Evolutionary conservation across 2,113 vertebrate species (phyloP).

Genomic region (Seriola dumerili): DNA sequence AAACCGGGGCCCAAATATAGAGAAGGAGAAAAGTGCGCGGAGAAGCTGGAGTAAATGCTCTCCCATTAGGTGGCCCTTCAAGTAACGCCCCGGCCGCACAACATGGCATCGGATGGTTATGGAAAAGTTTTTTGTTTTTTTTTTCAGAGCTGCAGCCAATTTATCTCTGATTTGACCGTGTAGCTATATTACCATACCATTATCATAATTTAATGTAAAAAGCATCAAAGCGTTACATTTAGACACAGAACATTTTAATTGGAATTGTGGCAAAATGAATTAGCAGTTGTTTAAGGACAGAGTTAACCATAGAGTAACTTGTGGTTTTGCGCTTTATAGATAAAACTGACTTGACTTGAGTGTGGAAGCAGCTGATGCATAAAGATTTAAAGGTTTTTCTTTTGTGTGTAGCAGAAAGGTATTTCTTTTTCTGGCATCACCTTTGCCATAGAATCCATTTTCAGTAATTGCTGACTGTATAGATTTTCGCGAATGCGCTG

Average conservation of each 20-base stretch:
- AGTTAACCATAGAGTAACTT: too few relatives aligned
- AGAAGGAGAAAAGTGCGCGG: conserved; percentile 15
- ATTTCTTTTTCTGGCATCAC: not conserved
- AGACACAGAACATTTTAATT: not conserved
- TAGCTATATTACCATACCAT: not conserved
- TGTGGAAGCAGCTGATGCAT: not conserved
- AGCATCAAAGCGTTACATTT: not conserved
- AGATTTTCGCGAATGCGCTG: not conserved
- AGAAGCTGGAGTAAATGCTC: conserved; percentile 2
- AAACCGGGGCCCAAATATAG: conserved; percentile 63
- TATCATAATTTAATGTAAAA: not conserved
- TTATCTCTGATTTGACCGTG: not conserved
- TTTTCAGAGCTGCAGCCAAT: not conserved
- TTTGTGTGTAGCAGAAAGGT: not conserved
- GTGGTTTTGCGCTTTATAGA: not conserved
- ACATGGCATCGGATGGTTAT: not conserved
- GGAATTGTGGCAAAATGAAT: not conserved
- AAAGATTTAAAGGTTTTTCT: not conserved
- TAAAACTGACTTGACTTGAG: not conserved
- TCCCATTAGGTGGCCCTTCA: not conserved
- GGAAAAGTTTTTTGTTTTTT: too few relatives aligned
- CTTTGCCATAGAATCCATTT: not conserved
- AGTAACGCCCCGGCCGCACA: not conserved
- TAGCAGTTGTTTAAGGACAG: not conserved
- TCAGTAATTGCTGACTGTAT: not conserved